phyloP scores from a whole-genome alignment of 2,797 vertebrate species.

The Loris lydekkerianus region DNA sequence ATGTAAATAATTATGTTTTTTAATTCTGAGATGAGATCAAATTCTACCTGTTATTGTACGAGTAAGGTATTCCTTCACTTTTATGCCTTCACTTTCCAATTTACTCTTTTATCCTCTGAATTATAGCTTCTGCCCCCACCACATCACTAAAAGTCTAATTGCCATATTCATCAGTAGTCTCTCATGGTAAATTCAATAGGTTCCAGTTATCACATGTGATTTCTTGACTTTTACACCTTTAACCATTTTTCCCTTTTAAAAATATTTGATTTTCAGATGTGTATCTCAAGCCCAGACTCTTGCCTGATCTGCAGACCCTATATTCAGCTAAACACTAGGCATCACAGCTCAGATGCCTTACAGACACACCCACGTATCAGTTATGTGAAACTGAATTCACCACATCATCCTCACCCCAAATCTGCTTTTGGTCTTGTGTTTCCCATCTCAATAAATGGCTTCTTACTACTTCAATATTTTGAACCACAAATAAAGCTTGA shows the following conservation, averaged over 20 bases:
- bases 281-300: background rate
- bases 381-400: background rate
- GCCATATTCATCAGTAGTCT: background rate
- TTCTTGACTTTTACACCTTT: background rate
- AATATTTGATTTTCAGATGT: background rate
- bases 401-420: background rate
- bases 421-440: slow-evolving; percentile 43
- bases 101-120: background rate
- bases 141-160: slow-evolving; percentile 26
- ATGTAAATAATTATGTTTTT: background rate
- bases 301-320: background rate
- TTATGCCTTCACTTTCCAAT: background rate
- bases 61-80: background rate
- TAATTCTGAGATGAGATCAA: slow-evolving; percentile 14
- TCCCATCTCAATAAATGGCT: background rate
- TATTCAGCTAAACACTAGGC: background rate
- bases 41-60: background rate
- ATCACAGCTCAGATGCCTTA: slow-evolving; percentile 24
- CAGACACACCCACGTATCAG: background rate
- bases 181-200: background rate
- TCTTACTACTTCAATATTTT: background rate
- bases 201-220: background rate
- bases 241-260: background rate
- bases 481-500: slow-evolving; percentile 8
- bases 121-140: background rate